These are phyloP conservation scores for Corythornis cristatus DNA, from an alignment of 2,113 vertebrate species.

Conservation along the genomic window DNA sequence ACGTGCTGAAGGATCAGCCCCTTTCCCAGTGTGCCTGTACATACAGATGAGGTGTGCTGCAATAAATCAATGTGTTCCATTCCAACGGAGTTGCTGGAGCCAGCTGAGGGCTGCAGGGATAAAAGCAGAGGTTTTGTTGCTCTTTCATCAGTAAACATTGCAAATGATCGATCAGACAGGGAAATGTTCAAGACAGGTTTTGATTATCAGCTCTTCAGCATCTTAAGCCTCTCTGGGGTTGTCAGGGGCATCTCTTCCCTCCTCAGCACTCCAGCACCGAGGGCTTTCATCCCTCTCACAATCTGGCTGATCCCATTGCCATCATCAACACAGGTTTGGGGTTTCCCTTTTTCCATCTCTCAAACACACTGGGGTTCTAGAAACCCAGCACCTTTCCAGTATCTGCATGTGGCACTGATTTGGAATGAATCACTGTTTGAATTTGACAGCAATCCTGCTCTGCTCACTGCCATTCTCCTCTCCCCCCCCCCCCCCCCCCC, in stretches of 20 bases:
- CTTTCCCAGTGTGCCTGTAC: background rate
- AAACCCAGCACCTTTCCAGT: background rate
- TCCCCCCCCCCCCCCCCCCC: constrained; percentile 1
- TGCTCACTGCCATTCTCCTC: background rate
- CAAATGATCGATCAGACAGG: constrained; percentile 30
- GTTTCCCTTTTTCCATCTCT: background rate
- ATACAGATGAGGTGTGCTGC: constrained; percentile 1
- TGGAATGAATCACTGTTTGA: constrained; percentile 47
- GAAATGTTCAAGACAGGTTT: constrained; percentile 21
- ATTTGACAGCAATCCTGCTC: constrained; percentile 52
- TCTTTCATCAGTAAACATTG: constrained; percentile 18
- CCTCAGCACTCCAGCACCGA: fast-evolving
- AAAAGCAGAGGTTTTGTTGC: constrained; percentile 21
- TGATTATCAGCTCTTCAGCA: background rate
- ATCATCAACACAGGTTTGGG: fast-evolving
- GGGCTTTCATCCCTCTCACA: background rate
- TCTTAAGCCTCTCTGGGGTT: background rate
- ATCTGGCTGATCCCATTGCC: background rate
- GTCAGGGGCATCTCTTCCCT: background rate
- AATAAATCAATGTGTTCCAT: background rate
- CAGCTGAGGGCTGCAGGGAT: background rate
- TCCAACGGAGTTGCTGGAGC: background rate
- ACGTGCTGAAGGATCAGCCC: background rate
- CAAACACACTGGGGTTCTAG: background rate
- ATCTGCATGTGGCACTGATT: constrained; percentile 1